Evolutionary conservation across 2,888 invertebrate species (phyloP), one percentile per base, ranked within the genome.

Genomic region (Dryocosmus kuriphilus): DNA sequence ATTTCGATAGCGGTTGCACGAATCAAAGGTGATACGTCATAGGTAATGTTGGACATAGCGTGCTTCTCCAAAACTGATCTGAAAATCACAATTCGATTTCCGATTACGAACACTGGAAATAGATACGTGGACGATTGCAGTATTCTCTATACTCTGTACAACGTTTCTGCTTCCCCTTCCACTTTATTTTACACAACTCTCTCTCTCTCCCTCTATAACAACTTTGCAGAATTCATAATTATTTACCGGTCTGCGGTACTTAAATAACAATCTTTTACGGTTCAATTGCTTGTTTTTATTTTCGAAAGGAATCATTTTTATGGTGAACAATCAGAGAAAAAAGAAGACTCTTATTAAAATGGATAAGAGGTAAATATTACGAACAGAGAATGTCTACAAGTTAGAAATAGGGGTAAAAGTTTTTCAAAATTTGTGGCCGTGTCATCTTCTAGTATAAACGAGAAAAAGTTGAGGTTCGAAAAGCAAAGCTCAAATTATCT

Each of bases 1-100:
- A 96, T 94, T 80, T 94, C 94, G 79, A 94, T 94, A 0, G 95
- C 96, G 5, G 94, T 94, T 38, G 95, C 95, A 51, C 95, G 94
- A 2, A 96, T 93, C 74, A 94, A 93, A 30, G 94, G 94, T 1
- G 96, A 95, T 1, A 96, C 94, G 78, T 94, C 95, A 85, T 94
- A 94, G 2, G 95, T 95, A 62, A 96, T 93, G 86, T 95, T 95
- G 38, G 94, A 93, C 90, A 94, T 93, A 1, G 95, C 94, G 11
- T 93, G 91, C 78, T 94, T 93, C 73, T 95, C 94, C 79, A 95
- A 92, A 65, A 95, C 92, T 19, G 93, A 91, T 85, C 94, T 94
- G 86, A 27, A 77, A 77, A 75, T 76, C 73, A 41, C 81, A 74
- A 38, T 24, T 51, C n/a, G 30, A 71, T 71, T 71, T 51, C 5